Percentiles rank a stretch among this genome's conserved stretches.
Evolutionary conservation across 2,888 invertebrate species (phyloP).

Genomic region (Melikaiella ostensackeni): DNA sequence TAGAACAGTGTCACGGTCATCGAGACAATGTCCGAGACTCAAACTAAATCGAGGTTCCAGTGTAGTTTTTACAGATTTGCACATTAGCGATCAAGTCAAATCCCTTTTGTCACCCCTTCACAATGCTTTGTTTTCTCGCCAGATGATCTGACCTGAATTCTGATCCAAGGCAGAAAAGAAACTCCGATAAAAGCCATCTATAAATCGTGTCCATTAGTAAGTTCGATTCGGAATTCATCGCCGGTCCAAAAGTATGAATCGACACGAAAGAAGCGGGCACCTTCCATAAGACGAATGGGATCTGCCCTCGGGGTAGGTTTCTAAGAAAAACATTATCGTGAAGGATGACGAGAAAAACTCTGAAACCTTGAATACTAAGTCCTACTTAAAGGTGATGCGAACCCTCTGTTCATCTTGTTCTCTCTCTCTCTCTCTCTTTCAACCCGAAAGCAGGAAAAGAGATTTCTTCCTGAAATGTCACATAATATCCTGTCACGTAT

Average conservation of each 20-base stretch:
- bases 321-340: constrained; percentile 67
- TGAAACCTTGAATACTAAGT: constrained; percentile 61
- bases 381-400: constrained; percentile 61
- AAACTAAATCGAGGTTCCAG: too few relatives aligned
- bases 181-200: background rate
- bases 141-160: background rate
- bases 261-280: constrained; percentile 45
- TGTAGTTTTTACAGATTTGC: too few relatives aligned
- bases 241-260: constrained; percentile 46
- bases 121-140: background rate
- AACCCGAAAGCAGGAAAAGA: background rate
- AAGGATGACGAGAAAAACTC: constrained; percentile 59
- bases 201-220: constrained; percentile 34
- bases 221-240: constrained; percentile 42
- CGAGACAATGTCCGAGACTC: too few relatives aligned
- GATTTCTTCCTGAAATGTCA: constrained; percentile 1
- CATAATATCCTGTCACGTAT: constrained; percentile 14
- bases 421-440: background rate
- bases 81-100: background rate
- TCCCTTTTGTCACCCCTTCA: background rate
- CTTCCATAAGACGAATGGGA: constrained; percentile 43
- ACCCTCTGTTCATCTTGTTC: constrained; percentile 50
- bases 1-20: too few relatives aligned
- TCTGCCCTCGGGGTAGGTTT: constrained; percentile 47
- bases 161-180: background rate